Conservation (phyloP, 2,888 invertebrate species). For the Melanostoma scalare region DNA sequence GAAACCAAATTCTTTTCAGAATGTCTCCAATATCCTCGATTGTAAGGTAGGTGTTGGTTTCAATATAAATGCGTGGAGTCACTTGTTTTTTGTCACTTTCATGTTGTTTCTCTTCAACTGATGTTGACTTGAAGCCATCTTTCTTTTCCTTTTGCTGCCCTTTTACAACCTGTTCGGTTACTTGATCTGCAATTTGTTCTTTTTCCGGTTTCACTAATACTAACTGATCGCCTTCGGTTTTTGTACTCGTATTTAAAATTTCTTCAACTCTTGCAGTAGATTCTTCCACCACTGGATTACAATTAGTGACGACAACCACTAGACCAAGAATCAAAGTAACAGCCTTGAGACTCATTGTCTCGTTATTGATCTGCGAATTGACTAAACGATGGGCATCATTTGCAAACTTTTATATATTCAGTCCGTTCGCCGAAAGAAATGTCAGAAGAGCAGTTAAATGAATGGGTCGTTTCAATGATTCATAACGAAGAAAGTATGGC, state of each 20-base stretch:
- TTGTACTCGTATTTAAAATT: neutral
- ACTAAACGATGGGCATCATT: slow-evolving; percentile 55
- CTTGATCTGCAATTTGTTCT: slow-evolving; percentile 26
- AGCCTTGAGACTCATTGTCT: slow-evolving; percentile 37
- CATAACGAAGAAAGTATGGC: slow-evolving; percentile 63
- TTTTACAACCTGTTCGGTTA: slow-evolving; percentile 37
- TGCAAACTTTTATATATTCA: slow-evolving; percentile 58
- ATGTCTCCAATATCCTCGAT: slow-evolving; percentile 40
- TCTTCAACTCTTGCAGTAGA: slow-evolving; percentile 22
- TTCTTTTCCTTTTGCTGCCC: slow-evolving; percentile 19
- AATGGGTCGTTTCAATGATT: slow-evolving; percentile 36
- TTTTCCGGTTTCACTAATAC: neutral
- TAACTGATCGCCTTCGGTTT: slow-evolving; percentile 9
- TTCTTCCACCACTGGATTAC: slow-evolving; percentile 39
- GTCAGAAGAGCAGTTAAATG: slow-evolving; percentile 20
- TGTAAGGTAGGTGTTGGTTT: slow-evolving; percentile 37
- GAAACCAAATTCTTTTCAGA: slow-evolving; percentile 48
- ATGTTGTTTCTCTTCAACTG: slow-evolving; percentile 16
- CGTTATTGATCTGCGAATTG: slow-evolving; percentile 38
- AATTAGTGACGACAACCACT: slow-evolving; percentile 23
- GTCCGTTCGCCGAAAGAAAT: neutral
- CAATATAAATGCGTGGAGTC: slow-evolving; percentile 41
- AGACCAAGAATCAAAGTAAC: slow-evolving; percentile 38
- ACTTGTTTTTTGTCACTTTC: slow-evolving; percentile 25
- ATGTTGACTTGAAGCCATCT: slow-evolving; percentile 26